Evolutionary conservation across 2,888 invertebrate genomes (phyloP).

Genomic region (Rambutsinella grinnellia): DNA sequence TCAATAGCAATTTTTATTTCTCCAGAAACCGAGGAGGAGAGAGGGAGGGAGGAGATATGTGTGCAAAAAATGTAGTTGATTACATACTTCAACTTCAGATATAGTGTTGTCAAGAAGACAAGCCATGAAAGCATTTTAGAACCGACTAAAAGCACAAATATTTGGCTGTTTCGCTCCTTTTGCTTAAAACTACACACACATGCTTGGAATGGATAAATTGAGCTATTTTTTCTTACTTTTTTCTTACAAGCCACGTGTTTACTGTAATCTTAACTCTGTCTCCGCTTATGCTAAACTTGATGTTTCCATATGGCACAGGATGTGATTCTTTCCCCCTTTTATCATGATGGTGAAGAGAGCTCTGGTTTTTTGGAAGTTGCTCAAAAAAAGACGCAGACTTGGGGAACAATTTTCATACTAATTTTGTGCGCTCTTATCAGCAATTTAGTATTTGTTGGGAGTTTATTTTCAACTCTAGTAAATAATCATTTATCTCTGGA

Average conservation of each 20-base stretch:
- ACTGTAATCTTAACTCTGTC: background rate
- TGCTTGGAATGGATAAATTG: background rate
- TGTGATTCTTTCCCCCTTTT: background rate
- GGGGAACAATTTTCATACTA: background rate
- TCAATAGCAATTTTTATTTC: background rate
- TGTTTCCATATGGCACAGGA: background rate
- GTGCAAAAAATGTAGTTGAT: background rate
- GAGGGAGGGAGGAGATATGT: background rate
- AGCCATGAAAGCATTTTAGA: background rate
- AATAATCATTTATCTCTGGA: background rate
- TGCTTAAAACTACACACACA: background rate
- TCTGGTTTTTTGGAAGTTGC: background rate
- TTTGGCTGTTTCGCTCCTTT: background rate
- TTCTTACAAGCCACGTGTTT: background rate
- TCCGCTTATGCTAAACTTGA: background rate
- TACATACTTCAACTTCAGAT: background rate
- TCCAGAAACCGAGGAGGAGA: conserved; percentile 1
- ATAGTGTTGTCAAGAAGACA: background rate
- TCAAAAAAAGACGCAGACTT: too few relatives aligned
- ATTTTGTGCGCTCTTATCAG: background rate
- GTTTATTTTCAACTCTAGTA: background rate
- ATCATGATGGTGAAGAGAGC: background rate
- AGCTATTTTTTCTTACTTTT: too few relatives aligned
- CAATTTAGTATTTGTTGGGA: background rate
- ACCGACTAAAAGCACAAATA: background rate